A percentile compares a stretch with the other conserved stretches of the same genome.
Evolutionary conservation across 2,888 invertebrate genomes (phyloP).

Genomic region (Heteropelma amictum): DNA sequence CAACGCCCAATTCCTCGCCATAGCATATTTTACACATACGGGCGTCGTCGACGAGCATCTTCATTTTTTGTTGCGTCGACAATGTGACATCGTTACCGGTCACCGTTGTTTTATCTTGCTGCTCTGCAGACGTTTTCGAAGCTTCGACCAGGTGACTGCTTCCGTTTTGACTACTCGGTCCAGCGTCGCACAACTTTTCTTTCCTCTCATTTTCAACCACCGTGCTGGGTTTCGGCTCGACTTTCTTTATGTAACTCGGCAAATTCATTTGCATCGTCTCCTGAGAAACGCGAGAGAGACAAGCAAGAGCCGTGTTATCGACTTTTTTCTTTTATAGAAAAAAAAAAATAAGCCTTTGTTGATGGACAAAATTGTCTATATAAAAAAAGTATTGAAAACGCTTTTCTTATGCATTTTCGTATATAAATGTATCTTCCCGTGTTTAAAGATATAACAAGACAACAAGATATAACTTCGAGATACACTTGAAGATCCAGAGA

Average conservation of each 20-base stretch:
- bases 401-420: no score
- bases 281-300: conserved; percentile 57
- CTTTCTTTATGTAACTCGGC: conserved; percentile 72
- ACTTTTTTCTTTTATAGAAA: background rate
- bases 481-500: no score
- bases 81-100: background rate
- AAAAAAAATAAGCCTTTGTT: background rate
- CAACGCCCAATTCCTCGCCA: conserved; percentile 91
- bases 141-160: conserved; percentile 43
- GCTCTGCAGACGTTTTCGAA: conserved; percentile 17
- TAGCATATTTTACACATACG: conserved; percentile 95
- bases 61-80: conserved; percentile 13
- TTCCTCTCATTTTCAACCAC: conserved; percentile 44
- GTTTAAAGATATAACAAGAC: no score
- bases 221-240: conserved; percentile 58
- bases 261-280: conserved; percentile 73
- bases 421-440: no score
- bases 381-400: no score
- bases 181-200: conserved; percentile 51
- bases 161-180: conserved; percentile 53
- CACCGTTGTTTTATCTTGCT: background rate
- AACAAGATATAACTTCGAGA: no score
- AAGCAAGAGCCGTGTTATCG: background rate
- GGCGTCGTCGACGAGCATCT: conserved; percentile 74
- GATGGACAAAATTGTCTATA: no score